These are phyloP conservation scores for Pseudorhombus dupliciocellatus DNA, from an alignment of 2,113 vertebrate genomes.

Conservation along the genomic window DNA sequence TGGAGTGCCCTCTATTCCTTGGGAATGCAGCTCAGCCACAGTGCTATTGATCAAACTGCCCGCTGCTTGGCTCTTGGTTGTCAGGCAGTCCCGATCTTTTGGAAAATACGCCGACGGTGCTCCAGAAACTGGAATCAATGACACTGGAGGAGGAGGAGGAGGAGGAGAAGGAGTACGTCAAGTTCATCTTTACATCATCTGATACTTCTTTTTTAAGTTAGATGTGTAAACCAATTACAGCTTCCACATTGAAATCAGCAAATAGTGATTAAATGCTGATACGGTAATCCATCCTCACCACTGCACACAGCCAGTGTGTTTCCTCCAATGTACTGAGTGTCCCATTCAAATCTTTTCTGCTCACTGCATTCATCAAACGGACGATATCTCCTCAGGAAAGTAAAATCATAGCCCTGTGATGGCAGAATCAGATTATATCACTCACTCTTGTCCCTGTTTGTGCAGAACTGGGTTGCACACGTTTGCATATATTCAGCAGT, in stretches of 20 bases:
- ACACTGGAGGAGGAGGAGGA: slow-evolving; percentile 46
- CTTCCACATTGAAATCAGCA: neutral
- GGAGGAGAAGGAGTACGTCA: neutral
- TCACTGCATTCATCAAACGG: slow-evolving; percentile 76
- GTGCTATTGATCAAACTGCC: slow-evolving; percentile 35
- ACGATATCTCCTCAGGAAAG: slow-evolving; percentile 74
- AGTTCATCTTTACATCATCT: neutral
- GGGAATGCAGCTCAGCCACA: slow-evolving; percentile 52
- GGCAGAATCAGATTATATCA: neutral
- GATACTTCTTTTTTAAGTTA: neutral
- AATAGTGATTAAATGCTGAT: too few species aligned
- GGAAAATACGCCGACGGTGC: slow-evolving; percentile 78
- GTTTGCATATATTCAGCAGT: neutral
- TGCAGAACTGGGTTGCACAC: neutral
- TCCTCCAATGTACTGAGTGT: slow-evolving; percentile 67
- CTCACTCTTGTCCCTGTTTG: neutral
- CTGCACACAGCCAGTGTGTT: slow-evolving; percentile 76
- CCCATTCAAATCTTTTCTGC: slow-evolving; percentile 66
- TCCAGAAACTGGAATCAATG: slow-evolving; percentile 48
- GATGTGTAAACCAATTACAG: neutral
- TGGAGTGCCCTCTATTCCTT: rapidly evolving
- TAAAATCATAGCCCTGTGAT: slow-evolving; percentile 83
- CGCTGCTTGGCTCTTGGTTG: slow-evolving; percentile 36
- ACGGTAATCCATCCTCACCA: slow-evolving; percentile 54
- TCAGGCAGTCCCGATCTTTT: slow-evolving; percentile 68